Evolutionary conservation across 1,140 invertebrate genomes (phyloP).

Genomic region (Andricus grossulariae): DNA sequence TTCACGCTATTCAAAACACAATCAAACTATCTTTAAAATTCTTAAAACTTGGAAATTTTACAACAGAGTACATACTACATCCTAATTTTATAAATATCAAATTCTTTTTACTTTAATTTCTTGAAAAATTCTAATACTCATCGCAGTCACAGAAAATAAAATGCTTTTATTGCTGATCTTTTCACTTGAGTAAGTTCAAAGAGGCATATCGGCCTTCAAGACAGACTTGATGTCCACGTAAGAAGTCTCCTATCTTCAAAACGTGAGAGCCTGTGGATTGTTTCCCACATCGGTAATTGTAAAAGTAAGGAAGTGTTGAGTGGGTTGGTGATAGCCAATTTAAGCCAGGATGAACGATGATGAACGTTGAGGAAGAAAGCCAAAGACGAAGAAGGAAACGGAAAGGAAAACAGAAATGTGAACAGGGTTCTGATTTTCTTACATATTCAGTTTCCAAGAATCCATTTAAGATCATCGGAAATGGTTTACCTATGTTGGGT

Average conservation of each 20-base stretch:
- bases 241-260: not conserved
- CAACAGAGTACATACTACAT: no score
- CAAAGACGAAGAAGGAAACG: slow-evolving; percentile 45
- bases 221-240: not conserved
- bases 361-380: slow-evolving; percentile 32
- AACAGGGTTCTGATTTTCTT: slow-evolving; percentile 49
- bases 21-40: no score
- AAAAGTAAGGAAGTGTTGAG: not conserved
- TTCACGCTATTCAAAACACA: no score
- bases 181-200: not conserved
- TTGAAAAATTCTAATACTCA: no score
- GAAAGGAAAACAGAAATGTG: slow-evolving; percentile 36
- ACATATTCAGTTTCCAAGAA: slow-evolving; percentile 64
- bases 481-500: slow-evolving; percentile 50
- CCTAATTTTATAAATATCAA: no score
- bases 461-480: slow-evolving; percentile 65
- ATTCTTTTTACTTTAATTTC: no score
- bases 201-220: not conserved
- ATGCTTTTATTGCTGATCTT: no score
- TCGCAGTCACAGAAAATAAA: no score
- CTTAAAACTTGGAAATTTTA: no score
- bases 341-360: slow-evolving; percentile 15
- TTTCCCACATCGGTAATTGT: slow-evolving; percentile 17
- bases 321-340: not conserved
- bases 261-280: slow-evolving; percentile 1